phyloP scores from a whole-genome alignment of 1,140 invertebrate species.

The Cotesia glomerata region DNA sequence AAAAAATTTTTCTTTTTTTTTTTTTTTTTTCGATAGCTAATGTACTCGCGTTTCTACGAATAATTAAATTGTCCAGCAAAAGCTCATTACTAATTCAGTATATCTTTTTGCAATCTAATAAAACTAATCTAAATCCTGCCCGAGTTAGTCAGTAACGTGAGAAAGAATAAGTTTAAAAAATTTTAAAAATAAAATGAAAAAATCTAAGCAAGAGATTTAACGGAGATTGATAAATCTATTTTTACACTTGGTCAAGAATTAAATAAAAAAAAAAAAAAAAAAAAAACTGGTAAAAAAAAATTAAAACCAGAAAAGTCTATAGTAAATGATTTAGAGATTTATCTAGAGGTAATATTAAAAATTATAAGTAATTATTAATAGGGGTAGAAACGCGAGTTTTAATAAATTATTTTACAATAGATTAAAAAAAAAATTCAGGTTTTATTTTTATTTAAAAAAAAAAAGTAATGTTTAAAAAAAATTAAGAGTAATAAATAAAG shows the following conservation, averaged over 20 bases:
- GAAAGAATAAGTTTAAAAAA: slow-evolving; percentile 26
- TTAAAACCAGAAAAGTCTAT: slow-evolving; percentile 22
- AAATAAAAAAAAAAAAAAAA: slow-evolving; percentile 32
- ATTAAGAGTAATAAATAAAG: background rate
- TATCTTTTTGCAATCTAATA: background rate
- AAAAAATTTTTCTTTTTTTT: background rate
- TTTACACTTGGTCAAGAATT: slow-evolving; percentile 52
- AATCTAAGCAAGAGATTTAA: slow-evolving; percentile 25
- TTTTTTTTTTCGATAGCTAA: background rate
- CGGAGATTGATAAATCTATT: slow-evolving; percentile 49
- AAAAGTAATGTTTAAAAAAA: background rate
- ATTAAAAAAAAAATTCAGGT: background rate
- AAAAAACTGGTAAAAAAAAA: slow-evolving; percentile 19
- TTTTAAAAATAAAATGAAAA: slow-evolving; percentile 23
- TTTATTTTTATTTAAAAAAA: background rate
- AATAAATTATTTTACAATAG: background rate
- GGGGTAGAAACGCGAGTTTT: slow-evolving; percentile 49
- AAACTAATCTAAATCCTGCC: slow-evolving; percentile 6
- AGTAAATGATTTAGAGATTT: slow-evolving; percentile 40
- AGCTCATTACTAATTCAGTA: background rate
- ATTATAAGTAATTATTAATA: slow-evolving; percentile 31
- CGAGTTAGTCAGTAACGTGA: slow-evolving; percentile 29
- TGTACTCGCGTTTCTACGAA: slow-evolving; percentile 52
- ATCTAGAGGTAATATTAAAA: slow-evolving; percentile 42
- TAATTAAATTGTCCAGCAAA: background rate